Base-by-base conservation (phyloP, 2,797 vertebrate genomes). In the Bryconaethiops microstoma region DNA sequence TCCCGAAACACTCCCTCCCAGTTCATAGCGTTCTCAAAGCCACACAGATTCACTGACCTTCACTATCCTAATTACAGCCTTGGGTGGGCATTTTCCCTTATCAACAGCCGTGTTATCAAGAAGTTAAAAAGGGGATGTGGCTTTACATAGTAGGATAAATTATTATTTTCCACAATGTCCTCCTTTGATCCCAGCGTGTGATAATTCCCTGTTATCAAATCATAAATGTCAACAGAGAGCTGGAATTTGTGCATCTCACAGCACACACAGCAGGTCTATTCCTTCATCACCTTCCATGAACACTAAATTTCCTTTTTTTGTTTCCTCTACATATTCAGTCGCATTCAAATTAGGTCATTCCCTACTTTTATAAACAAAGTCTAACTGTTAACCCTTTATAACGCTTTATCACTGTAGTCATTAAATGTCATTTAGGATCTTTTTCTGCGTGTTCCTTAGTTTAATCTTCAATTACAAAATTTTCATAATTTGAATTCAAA, bases 191-290 rank as follows among this genome's bases (percentile, higher is more conserved):
- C 42, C 64, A 67, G 57, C n/a, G 4, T 63, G 69, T 35, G 45
- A 83, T 85, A 48, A 83, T 78, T 71, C 29, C 39, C 35, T 57
- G 59, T 42, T 52, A 74, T 76, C 60, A 67, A 50, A 19, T 76
- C 59, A 82, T 82, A 79, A 77, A 83, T 82, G 71, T 83, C 74
- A 83, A 54, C 64, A 52, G 64, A 4, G 48, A 35, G 29, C 48
- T 70, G 76, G 25, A 39, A 55, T 76, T 76, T 59, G 7, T 54
- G 70, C 29, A 16, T 65, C 50, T 76, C 40, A 74, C 35, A 23
- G 45, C 68, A 35, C 12, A 50, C 9, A 12, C 54, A 50, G 4
- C 45, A 39, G 23, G 25, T 4, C 50, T 29, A 35, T 52, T 64
- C 65, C 17, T 68, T 62, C 39, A 17, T 70, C 39, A 65, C 45